Percentiles rank a stretch among this genome's conserved stretches.
phyloP scores from a whole-genome alignment of 2,888 invertebrate genomes.

The Cabera pusaria region DNA sequence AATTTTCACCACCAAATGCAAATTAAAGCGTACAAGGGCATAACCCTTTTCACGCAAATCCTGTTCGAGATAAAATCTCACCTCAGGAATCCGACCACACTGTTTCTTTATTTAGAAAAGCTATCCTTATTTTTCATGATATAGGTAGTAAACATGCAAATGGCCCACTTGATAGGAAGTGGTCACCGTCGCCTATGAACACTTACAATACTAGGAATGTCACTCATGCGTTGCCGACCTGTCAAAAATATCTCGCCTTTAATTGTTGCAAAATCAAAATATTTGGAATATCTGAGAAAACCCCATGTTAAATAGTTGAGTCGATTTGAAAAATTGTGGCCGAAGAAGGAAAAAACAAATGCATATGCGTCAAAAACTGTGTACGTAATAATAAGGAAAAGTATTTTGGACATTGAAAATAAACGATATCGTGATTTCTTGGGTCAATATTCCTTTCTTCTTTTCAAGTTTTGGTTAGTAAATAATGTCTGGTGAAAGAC shows the following conservation, averaged over 20 bases:
- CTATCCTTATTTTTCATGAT: conserved; percentile 1
- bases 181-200: no score
- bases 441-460: no score
- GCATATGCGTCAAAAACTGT: conserved; percentile 1
- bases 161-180: no score
- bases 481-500: no score
- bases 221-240: no score
- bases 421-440: no score
- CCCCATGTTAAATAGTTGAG: not conserved
- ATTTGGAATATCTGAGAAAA: conserved; percentile 2
- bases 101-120: conserved; percentile 19
- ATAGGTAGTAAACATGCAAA: no score
- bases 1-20: conserved; percentile 17
- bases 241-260: not conserved
- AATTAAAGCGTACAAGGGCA: conserved; percentile 23
- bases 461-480: no score
- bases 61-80: conserved; percentile 21
- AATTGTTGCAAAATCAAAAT: conserved; percentile 4
- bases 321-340: conserved; percentile 1
- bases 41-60: conserved; percentile 27
- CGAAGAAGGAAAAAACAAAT: conserved; percentile 1
- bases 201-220: no score
- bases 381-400: no score
- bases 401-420: no score
- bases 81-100: conserved; percentile 13